Base-by-base conservation (phyloP, 2,888 invertebrate genomes). In the Erebia epiphron region DNA sequence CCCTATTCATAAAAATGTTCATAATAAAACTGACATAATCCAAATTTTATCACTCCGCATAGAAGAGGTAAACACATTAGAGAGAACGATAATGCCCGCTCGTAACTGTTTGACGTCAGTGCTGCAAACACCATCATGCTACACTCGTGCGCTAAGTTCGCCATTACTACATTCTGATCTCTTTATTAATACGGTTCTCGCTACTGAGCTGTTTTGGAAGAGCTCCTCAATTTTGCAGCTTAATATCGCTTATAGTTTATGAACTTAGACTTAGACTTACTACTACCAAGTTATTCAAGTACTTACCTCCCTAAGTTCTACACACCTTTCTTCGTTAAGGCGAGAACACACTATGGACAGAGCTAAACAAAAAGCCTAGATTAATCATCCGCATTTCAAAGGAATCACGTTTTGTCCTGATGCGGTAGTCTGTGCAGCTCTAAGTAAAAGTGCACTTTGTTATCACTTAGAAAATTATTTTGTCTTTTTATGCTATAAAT, bases 51-150 rank as follows among this genome's bases (percentile, higher is more conserved):
- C 54, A 56, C n/a, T 56, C 61, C 62, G 67, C 21, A 67, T 67
- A 70, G 58, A 54, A 63, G 64, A 72, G 57, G 58, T 46, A 64
- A 60, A 67, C 67, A 64, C 70, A 72, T 72, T 64, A 67, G 63
- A 70, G 63, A 67, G 14, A 66, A 66, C 69, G 69, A 67, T 72
- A 67, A 70, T 35, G 52, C 14, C 46, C 11, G 41, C 65, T 72
- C 60, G 18, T 70, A 67, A 67, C 67, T 35, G 60, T 67, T 58
- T 70, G 67, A 43, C 70, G 67, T 67, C 67, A 68, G 67, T 54
- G 64, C 67, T 67, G 63, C 67, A 49, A 63, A 67, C 70, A 64
- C 67, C 63, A 57, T 54, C 35, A 18, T 43, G 41, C 58, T 43
- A 54, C 35, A 60, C 56, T 43, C 65, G 26, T 43, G 52, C 41